Conservation (phyloP, 1,140 invertebrate genomes). For the Hycleus cichorii region DNA sequence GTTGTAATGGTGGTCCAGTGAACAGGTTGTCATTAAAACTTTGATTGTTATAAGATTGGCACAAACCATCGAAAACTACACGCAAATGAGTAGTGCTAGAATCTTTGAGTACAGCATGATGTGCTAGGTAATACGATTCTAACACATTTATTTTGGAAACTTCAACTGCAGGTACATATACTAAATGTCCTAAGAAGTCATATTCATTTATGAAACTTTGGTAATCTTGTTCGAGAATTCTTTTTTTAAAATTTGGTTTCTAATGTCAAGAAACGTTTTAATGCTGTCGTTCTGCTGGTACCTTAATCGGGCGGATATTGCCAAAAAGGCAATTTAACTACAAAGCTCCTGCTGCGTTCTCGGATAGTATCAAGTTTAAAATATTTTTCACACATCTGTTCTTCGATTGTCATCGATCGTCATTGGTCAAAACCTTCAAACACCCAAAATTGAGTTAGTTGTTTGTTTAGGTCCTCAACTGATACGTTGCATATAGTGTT, state of each 20-base stretch:
- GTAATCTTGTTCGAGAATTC: constrained; percentile 4
- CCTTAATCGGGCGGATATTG: neutral
- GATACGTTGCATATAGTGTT: no score
- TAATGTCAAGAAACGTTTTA: neutral
- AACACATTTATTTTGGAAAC: neutral
- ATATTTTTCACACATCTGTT: no score
- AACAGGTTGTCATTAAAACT: constrained; percentile 40
- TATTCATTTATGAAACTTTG: constrained; percentile 34
- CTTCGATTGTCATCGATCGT: no score
- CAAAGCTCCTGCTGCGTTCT: neutral
- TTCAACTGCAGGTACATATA: constrained; percentile 22
- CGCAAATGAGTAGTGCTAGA: constrained; percentile 33
- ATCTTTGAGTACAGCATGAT: constrained; percentile 37
- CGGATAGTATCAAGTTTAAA: no score
- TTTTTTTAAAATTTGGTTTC: neutral
- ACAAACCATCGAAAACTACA: constrained; percentile 40
- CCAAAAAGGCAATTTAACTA: constrained; percentile 1
- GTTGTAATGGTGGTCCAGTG: constrained; percentile 40
- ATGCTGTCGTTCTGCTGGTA: neutral
- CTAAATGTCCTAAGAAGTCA: constrained; percentile 29
- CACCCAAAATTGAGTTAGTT: no score
- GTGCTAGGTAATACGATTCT: constrained; percentile 33
- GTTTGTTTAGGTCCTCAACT: no score
- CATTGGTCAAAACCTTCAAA: no score
- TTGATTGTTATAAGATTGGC: constrained; percentile 30